These are phyloP conservation scores for Drosophila testacea DNA, from an alignment of 2,888 invertebrate genomes.

Conservation along the genomic window DNA sequence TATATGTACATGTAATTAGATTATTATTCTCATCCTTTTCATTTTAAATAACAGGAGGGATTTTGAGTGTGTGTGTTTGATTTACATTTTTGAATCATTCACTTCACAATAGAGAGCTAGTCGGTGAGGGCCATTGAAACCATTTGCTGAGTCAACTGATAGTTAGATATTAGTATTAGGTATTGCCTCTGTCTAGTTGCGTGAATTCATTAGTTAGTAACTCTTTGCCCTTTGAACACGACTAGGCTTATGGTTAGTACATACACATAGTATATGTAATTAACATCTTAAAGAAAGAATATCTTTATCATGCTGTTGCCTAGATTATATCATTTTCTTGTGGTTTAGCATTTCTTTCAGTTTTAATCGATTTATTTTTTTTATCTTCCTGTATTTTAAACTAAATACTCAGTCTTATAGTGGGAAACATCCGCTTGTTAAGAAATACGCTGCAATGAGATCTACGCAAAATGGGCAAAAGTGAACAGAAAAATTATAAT, in stretches of 20 bases:
- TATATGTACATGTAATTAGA: conserved; percentile 16
- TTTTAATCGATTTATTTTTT: conserved; percentile 33
- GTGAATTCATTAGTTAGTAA: conserved; percentile 39
- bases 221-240: conserved; percentile 56
- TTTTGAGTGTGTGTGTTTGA: conserved; percentile 13
- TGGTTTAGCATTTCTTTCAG: conserved; percentile 25
- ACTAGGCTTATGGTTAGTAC: conserved; percentile 25
- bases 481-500: conserved; percentile 29
- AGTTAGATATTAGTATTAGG: conserved; percentile 14
- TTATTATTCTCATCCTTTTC: conserved; percentile 21
- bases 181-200: conserved; percentile 28
- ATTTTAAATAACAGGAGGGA: conserved; percentile 52
- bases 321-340: conserved; percentile 23
- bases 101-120: conserved; percentile 34
- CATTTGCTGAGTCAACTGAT: conserved; percentile 54
- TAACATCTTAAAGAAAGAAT: conserved; percentile 19
- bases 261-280: conserved; percentile 7
- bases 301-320: conserved; percentile 19
- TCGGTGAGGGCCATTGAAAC: conserved; percentile 62
- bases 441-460: conserved; percentile 84
- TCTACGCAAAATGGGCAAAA: conserved; percentile 50
- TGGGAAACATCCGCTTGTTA: conserved; percentile 85
- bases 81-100: conserved; percentile 3
- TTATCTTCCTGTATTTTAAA: conserved; percentile 73
- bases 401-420: conserved; percentile 85